These are phyloP conservation scores for Cremastinae sp. DNA, from an alignment of 2,888 invertebrate genomes.

Conservation along the genomic window DNA sequence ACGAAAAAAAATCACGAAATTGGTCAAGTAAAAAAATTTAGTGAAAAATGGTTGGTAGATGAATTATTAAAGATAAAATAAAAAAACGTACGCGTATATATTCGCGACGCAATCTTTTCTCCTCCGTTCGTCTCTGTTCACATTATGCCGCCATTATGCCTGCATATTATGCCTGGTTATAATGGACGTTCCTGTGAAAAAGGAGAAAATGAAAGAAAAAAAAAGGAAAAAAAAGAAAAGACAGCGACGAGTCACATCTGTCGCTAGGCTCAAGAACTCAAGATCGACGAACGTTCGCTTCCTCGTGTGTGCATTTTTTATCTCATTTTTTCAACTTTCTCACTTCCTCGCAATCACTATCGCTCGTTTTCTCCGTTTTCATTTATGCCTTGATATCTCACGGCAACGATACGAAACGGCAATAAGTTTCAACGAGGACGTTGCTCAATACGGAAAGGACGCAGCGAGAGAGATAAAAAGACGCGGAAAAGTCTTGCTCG, in stretches of 20 bases:
- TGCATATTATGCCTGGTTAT: conserved; percentile 60
- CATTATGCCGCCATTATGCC: conserved; percentile 61
- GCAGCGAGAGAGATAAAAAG: conserved; percentile 13
- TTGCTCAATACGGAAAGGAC: conserved; percentile 19
- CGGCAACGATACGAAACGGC: conserved; percentile 14
- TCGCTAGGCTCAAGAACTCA: conserved; percentile 49
- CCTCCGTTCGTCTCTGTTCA: conserved; percentile 46
- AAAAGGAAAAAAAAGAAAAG: background rate
- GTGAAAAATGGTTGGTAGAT: too few relatives aligned
- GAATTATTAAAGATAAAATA: too few relatives aligned
- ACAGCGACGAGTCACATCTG: conserved; percentile 59
- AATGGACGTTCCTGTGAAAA: conserved; percentile 48
- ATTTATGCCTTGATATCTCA: conserved; percentile 45
- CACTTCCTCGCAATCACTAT: conserved; percentile 60
- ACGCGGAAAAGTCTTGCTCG: conserved; percentile 44
- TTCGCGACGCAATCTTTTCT: conserved; percentile 39
- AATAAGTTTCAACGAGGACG: conserved; percentile 51
- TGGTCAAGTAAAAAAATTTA: too few relatives aligned
- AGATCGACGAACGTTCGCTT: conserved; percentile 50
- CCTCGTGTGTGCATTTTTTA: conserved; percentile 47
- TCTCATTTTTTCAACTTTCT: conserved; percentile 56
- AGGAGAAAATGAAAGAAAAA: background rate
- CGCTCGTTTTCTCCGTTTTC: conserved; percentile 24
- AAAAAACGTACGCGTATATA: too few relatives aligned
- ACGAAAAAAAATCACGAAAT: too few relatives aligned